These are phyloP conservation scores for Sebastes schlegelii DNA, from an alignment of 2,113 vertebrate genomes.

Conservation along the genomic window DNA sequence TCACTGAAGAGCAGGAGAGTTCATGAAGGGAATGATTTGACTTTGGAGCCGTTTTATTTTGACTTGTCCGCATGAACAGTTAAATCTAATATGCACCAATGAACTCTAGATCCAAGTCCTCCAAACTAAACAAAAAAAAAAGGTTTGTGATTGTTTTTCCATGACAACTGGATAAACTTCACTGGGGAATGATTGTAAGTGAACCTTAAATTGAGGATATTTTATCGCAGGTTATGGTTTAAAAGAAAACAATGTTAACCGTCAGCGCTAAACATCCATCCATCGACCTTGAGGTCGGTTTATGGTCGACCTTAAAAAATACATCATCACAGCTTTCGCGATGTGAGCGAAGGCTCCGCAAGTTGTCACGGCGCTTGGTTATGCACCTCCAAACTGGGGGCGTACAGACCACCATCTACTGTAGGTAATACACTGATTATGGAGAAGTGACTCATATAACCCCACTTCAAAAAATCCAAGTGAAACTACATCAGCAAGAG, in stretches of 20 bases:
- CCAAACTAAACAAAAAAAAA: background rate
- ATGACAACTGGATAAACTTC: background rate
- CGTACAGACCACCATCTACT: too few species aligned
- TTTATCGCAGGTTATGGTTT: background rate
- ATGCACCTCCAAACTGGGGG: too few species aligned
- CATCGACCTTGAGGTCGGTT: too few species aligned
- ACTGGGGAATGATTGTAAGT: background rate
- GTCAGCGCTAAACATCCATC: background rate
- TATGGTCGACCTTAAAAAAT: too few species aligned
- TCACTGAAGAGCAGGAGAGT: background rate
- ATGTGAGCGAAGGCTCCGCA: too few species aligned
- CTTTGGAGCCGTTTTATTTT: conserved; percentile 9
- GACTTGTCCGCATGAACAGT: background rate
- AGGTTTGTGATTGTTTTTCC: background rate
- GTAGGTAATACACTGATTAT: too few species aligned
- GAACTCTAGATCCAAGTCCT: background rate
- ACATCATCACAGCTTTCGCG: too few species aligned
- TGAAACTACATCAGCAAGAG: too few species aligned
- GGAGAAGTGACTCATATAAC: too few species aligned
- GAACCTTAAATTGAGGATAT: background rate
- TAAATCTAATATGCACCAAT: background rate
- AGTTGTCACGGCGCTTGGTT: too few species aligned
- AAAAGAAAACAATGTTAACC: background rate
- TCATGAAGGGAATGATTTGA: background rate
- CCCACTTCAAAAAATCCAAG: too few species aligned